Evolutionary conservation across 2,113 vertebrate species (phyloP).

Genomic region (Rostratula benghalensis): DNA sequence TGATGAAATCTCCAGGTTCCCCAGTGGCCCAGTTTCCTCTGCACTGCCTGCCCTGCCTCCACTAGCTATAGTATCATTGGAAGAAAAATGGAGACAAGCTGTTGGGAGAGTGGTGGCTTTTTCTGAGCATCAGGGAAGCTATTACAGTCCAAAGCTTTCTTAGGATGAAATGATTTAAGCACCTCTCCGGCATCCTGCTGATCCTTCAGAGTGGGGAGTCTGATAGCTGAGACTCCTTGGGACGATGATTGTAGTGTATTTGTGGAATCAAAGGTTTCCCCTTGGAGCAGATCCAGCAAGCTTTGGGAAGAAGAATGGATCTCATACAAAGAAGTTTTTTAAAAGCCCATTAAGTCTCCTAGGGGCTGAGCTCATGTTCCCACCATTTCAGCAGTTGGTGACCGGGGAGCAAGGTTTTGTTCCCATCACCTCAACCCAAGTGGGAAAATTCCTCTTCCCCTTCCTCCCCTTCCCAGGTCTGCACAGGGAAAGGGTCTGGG

Average conservation of each 20-base stretch:
- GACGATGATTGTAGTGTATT: slow-evolving; percentile 56
- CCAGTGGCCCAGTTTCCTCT: neutral
- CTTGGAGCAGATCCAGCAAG: slow-evolving; percentile 33
- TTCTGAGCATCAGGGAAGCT: neutral
- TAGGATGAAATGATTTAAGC: slow-evolving; percentile 50
- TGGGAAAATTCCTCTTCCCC: neutral
- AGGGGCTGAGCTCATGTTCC: slow-evolving; percentile 44
- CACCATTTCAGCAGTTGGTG: neutral
- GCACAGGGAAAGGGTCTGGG: neutral
- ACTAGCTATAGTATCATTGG: neutral
- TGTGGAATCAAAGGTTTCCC: slow-evolving; percentile 61
- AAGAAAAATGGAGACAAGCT: slow-evolving; percentile 7
- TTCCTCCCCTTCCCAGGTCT: neutral
- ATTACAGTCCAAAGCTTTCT: slow-evolving; percentile 32
- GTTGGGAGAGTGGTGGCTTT: slow-evolving; percentile 2
- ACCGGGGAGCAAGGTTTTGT: neutral
- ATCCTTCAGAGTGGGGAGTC: neutral
- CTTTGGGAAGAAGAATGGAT: slow-evolving; percentile 56
- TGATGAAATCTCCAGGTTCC: slow-evolving; percentile 6
- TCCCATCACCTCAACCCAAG: neutral
- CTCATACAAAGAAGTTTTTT: slow-evolving; percentile 31
- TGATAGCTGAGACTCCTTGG: slow-evolving; percentile 14
- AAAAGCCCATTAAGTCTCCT: slow-evolving; percentile 49
- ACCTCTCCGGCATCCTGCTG: slow-evolving; percentile 27
- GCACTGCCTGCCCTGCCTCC: neutral